phyloP scores from a whole-genome alignment of 2,113 vertebrate species.

The Pimephales promelas region DNA sequence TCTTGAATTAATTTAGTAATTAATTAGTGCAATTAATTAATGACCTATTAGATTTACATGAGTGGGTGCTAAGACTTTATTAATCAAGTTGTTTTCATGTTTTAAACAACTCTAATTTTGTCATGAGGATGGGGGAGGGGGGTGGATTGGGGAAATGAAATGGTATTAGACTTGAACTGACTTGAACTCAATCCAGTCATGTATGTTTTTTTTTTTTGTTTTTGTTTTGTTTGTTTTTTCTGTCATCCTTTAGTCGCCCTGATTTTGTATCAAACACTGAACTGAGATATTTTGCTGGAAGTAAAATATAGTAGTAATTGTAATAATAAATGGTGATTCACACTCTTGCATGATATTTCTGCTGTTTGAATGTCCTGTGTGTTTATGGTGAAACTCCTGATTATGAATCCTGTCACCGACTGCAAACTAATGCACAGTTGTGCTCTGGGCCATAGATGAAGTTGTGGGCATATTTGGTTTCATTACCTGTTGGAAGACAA shows the following conservation, averaged over 20 bases:
- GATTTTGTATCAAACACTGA: neutral
- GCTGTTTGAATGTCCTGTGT: neutral
- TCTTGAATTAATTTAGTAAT: slow-evolving; percentile 21
- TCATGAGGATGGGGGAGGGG: too few species aligned
- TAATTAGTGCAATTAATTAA: slow-evolving; percentile 15
- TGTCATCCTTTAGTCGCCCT: neutral
- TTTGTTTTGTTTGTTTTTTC: too few species aligned
- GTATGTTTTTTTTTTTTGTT: too few species aligned
- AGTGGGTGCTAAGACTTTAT: slow-evolving; percentile 11
- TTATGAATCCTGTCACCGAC: neutral
- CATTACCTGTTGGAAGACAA: neutral
- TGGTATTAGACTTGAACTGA: neutral
- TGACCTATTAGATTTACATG: neutral
- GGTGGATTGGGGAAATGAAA: neutral
- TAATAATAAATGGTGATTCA: too few species aligned
- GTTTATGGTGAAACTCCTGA: too few species aligned
- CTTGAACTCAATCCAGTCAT: neutral
- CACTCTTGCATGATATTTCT: slow-evolving; percentile 57
- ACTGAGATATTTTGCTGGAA: neutral
- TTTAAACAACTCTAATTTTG: neutral
- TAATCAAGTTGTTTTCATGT: slow-evolving; percentile 8
- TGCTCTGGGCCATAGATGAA: neutral
- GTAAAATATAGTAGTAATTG: too few species aligned
- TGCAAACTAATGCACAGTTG: neutral
- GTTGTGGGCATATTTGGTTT: neutral